Conservation (phyloP, 1,140 invertebrate genomes). For the Bombus cullumanus region DNA sequence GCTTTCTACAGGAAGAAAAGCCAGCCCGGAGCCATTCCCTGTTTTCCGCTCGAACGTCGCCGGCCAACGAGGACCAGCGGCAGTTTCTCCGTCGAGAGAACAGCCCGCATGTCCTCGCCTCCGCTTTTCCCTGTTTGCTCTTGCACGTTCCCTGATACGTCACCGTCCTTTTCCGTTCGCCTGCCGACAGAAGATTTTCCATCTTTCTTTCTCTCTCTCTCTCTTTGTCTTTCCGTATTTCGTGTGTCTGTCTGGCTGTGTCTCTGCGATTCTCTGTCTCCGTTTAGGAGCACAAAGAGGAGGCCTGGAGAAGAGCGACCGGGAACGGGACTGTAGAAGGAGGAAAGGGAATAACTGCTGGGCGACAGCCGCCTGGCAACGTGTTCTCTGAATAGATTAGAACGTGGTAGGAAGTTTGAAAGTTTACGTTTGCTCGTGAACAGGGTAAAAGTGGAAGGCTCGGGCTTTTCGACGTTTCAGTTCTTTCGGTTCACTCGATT, state of each 20-base stretch:
- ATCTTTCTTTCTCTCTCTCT: not conserved
- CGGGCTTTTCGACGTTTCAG: not conserved
- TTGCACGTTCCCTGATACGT: constrained; percentile 2
- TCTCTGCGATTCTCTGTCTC: not conserved
- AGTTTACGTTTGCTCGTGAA: not conserved
- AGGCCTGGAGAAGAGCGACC: not conserved
- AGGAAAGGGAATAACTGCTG: not conserved
- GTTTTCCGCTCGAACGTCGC: constrained; percentile 1
- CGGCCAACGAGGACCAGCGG: not conserved
- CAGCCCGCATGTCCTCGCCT: not conserved
- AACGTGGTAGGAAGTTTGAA: not conserved
- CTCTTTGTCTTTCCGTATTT: not conserved
- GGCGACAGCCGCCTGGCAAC: not conserved
- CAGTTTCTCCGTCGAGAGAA: not conserved
- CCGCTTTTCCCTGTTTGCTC: not conserved
- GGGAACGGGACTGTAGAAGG: not conserved
- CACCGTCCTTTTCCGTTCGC: not conserved
- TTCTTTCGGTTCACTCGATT: no score
- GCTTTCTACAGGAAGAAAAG: not conserved
- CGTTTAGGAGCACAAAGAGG: not conserved
- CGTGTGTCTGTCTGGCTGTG: not conserved
- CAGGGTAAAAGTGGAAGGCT: no score
- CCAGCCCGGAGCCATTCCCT: constrained; percentile 9
- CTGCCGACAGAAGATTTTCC: no score
- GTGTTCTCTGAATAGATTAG: constrained; percentile 18